Evolutionary conservation across 2,113 vertebrate species (phyloP).

Genomic region (Vombatus ursinus): DNA sequence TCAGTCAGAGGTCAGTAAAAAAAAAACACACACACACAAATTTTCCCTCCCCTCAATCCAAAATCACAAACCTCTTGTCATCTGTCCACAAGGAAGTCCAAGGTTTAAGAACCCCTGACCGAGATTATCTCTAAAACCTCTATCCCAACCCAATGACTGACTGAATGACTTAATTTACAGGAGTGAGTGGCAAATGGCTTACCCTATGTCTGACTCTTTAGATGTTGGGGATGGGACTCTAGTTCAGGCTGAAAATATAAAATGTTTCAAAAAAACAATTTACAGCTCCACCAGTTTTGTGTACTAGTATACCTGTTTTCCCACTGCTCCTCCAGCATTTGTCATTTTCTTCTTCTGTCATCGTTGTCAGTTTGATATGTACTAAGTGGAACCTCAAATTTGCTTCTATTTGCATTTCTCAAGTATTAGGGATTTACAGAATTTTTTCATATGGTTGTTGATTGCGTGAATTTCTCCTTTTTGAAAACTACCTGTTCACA

Average conservation of each 20-base stretch:
- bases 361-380: background rate
- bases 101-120: background rate
- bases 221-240: background rate
- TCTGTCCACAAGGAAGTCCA: background rate
- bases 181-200: background rate
- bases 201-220: background rate
- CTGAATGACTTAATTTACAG: background rate
- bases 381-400: background rate
- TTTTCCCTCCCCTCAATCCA: background rate
- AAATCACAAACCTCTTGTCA: background rate
- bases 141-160: background rate
- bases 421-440: background rate
- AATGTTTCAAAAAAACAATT: background rate
- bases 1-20: too few relatives aligned
- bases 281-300: background rate
- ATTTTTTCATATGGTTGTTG: background rate
- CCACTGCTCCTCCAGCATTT: background rate
- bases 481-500: background rate
- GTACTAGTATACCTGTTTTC: background rate
- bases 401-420: background rate
- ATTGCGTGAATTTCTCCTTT: background rate
- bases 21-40: too few relatives aligned
- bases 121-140: background rate
- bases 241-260: background rate
- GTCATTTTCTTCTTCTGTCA: background rate